Conservation (phyloP, 2,797 vertebrate species). For the Enteromius trimaculatus region DNA sequence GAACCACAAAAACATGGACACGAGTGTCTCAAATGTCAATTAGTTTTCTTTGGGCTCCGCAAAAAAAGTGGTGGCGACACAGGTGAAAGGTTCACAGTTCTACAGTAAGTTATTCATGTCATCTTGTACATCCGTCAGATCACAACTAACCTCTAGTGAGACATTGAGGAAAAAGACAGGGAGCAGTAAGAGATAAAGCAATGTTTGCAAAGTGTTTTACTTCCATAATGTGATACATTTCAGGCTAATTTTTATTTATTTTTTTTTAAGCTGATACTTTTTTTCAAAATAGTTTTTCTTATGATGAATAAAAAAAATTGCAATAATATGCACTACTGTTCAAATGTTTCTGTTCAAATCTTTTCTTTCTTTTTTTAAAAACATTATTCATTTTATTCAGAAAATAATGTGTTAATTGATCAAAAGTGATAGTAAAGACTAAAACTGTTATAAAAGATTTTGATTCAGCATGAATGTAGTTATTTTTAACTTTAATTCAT, state of each 20-base stretch:
- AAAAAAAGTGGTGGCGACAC: not conserved
- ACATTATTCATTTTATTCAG: not conserved
- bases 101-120: not conserved
- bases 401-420: not conserved
- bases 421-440: not conserved
- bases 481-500: not conserved
- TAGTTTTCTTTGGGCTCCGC: not conserved
- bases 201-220: not conserved
- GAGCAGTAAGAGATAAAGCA: not conserved
- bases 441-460: not conserved
- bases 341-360: too few relatives aligned
- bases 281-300: too few relatives aligned
- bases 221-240: not conserved
- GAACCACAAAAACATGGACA: constrained; percentile 29
- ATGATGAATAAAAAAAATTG: too few relatives aligned
- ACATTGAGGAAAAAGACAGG: not conserved
- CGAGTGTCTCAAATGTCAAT: not conserved
- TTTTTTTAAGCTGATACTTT: too few relatives aligned
- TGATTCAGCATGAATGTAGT: not conserved
- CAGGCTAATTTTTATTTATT: not conserved
- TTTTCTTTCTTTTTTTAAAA: not conserved
- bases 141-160: not conserved
- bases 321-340: too few relatives aligned
- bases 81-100: constrained; percentile 8
- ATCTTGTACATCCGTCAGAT: constrained; percentile 1